A percentile compares a stretch with the other conserved stretches of the same genome.
Conservation (phyloP, 1,140 invertebrate species). For the Rhyacophila brunnea region DNA sequence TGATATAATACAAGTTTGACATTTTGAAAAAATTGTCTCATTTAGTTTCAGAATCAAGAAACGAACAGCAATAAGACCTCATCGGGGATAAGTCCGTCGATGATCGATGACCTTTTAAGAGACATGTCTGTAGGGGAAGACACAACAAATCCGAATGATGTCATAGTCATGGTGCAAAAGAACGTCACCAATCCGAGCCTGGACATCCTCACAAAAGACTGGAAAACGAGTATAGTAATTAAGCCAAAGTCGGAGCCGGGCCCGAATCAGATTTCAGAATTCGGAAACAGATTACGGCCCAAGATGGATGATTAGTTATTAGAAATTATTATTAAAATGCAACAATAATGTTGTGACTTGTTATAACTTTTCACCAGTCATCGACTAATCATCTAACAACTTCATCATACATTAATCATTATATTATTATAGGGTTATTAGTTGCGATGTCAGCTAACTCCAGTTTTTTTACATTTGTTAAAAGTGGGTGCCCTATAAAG, state of each 20-base stretch:
- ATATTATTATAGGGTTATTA: too few relatives aligned
- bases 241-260: slow-evolving; percentile 9
- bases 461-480: too few relatives aligned
- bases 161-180: slow-evolving; percentile 20
- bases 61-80: slow-evolving; percentile 9
- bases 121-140: neutral
- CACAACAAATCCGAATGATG: slow-evolving; percentile 12
- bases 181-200: slow-evolving; percentile 26
- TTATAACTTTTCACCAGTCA: too few relatives aligned
- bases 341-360: too few relatives aligned
- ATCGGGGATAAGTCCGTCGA: too few relatives aligned
- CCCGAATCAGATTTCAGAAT: slow-evolving; percentile 19
- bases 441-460: too few relatives aligned
- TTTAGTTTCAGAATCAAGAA: slow-evolving; percentile 6
- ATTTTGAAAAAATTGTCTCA: too few relatives aligned
- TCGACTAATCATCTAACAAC: too few relatives aligned
- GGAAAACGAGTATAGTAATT: slow-evolving; percentile 32
- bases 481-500: too few relatives aligned
- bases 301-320: slow-evolving; percentile 13
- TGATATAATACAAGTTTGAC: too few relatives aligned
- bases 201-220: slow-evolving; percentile 30
- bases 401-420: too few relatives aligned
- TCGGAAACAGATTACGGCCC: slow-evolving; percentile 25
- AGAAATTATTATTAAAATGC: too few relatives aligned
- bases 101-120: neutral